A percentile compares a stretch with the other conserved stretches of the same genome.
These are phyloP conservation scores for Lasioglossum albipes DNA, from an alignment of 1,140 invertebrate genomes.

Conservation along the genomic window DNA sequence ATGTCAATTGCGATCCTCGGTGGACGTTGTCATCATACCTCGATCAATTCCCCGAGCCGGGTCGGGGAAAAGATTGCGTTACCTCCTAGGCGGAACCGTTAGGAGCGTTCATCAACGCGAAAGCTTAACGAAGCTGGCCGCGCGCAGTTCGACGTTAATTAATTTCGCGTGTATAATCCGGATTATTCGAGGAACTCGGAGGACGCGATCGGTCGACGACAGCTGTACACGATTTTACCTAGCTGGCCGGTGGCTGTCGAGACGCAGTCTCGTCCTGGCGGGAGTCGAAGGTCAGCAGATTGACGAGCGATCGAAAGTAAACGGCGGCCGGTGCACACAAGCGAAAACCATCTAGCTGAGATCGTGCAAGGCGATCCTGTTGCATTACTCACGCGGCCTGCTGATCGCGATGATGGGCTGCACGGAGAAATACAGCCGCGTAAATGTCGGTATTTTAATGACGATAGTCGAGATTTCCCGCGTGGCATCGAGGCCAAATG, in stretches of 20 bases:
- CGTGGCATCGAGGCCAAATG: conserved; percentile 44
- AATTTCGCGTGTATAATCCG: conserved; percentile 38
- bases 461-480: conserved; percentile 49
- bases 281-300: conserved; percentile 39
- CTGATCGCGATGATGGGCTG: conserved; percentile 48
- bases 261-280: neutral
- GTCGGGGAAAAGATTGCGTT: neutral
- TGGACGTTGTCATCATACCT: neutral
- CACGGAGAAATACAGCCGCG: conserved; percentile 54
- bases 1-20: conserved; percentile 21
- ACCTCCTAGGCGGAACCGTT: neutral
- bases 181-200: conserved; percentile 37
- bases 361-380: conserved; percentile 30
- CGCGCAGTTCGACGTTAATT: conserved; percentile 1
- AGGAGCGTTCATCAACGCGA: conserved; percentile 7
- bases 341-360: neutral
- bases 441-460: conserved; percentile 52
- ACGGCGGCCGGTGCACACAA: conserved; percentile 16
- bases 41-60: neutral
- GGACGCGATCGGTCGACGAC: conserved; percentile 11
- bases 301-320: conserved; percentile 46
- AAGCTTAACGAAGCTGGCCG: conserved; percentile 1
- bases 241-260: conserved; percentile 12
- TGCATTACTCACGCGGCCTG: conserved; percentile 47
- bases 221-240: conserved; percentile 29